Evolutionary conservation across 1,140 invertebrate species (phyloP), one percentile per base, ranked within the genome.

Genomic region (Pomacea maculata): DNA sequence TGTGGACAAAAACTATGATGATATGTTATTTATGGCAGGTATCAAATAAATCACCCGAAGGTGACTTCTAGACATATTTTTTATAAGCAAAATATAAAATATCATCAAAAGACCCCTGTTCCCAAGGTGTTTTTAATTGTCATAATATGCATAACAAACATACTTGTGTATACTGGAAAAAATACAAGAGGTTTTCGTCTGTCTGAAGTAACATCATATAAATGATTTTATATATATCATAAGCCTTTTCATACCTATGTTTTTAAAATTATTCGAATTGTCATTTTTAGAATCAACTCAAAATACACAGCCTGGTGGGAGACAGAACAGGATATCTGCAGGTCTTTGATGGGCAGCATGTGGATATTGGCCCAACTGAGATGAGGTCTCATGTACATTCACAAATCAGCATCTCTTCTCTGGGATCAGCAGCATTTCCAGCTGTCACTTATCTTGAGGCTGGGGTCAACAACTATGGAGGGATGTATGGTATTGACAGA

Each of bases 401-500:
- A 5, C 82, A 81, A 77, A 34, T 88, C 9, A 78, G 80, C 55
- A 68, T 75, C 29, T 76, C 67, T 76, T 72, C 75, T 8, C 34
- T 61, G 17, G 84, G 82, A 45, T 77, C 78, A 10, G 81, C 83
- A 1, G 79, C 78, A 52, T 82, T 88, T 55, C 86, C 87, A 25
- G 68, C 83, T n/a, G 83, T 82, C 1, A 83, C 75, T 6, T 85
- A 85, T 73, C 75, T 83, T 21, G 87, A 88, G 68, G 76, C 82
- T 63, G 82, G 80, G 4, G 45, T 86, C 21, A 80, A 67, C 3
- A 79, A 78, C 25, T 45, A 82, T 21, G 86, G 86, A 12, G 75
- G 73, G 45, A 76, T 87, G 75, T 76, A 81, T 72, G 86, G 86
- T n/a, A 81, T 87, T 10, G 86, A 86, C 21, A 83, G 85, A 34